Conservation (phyloP, 2,888 invertebrate species). For the Idaea aversata region DNA sequence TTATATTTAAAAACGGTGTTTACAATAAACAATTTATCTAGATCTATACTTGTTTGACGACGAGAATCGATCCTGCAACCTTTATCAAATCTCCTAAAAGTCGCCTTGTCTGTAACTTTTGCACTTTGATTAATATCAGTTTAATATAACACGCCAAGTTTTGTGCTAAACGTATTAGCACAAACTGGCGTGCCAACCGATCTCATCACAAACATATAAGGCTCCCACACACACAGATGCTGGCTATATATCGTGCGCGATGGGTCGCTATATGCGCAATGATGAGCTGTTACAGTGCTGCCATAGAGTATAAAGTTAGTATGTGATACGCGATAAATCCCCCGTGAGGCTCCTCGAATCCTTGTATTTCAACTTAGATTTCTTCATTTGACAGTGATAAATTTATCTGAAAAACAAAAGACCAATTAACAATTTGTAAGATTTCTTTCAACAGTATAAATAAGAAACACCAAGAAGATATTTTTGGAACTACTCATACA, state of each 20-base stretch:
- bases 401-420: not conserved
- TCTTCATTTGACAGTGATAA: not conserved
- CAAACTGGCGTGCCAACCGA: not conserved
- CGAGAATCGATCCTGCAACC: too few relatives aligned
- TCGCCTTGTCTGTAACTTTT: too few relatives aligned
- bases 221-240: not conserved
- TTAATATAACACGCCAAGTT: not conserved
- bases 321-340: not conserved
- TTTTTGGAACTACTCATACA: too few relatives aligned
- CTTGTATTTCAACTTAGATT: not conserved
- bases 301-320: not conserved
- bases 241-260: too few relatives aligned
- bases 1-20: too few relatives aligned
- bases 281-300: too few relatives aligned
- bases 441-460: too few relatives aligned
- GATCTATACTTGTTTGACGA: too few relatives aligned
- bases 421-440: not conserved
- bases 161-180: not conserved
- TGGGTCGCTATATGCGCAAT: too few relatives aligned
- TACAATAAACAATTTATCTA: too few relatives aligned
- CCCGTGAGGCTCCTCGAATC: not conserved
- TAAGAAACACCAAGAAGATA: too few relatives aligned
- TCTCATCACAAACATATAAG: not conserved
- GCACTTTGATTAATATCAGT: not conserved
- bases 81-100: too few relatives aligned